A percentile compares a stretch with the other conserved stretches of the same genome.
Conservation (phyloP, 2,113 vertebrate species). For the Pycnonotus jocosus region DNA sequence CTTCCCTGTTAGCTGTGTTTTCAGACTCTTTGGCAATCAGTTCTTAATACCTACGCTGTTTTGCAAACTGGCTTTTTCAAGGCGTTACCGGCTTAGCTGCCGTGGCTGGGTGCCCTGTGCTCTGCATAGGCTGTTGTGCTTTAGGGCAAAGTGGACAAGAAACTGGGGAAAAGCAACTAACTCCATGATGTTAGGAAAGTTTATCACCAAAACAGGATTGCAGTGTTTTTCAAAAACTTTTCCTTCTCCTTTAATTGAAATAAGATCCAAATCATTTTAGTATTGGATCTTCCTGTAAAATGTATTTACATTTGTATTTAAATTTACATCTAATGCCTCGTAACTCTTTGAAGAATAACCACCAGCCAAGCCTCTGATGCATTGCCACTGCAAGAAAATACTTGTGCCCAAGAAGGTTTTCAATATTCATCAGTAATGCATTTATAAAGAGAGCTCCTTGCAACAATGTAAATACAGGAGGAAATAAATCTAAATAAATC, state of each 20-base stretch:
- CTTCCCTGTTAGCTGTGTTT: background rate
- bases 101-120: background rate
- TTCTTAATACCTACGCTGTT: background rate
- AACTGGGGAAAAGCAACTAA: background rate
- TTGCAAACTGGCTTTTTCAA: background rate
- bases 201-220: background rate
- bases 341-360: conserved; percentile 26
- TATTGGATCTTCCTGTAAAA: conserved; percentile 19
- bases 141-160: background rate
- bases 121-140: background rate
- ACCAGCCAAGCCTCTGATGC: background rate
- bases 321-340: background rate
- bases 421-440: conserved; percentile 31
- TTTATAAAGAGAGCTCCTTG: background rate
- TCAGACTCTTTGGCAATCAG: background rate
- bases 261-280: background rate
- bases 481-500: background rate
- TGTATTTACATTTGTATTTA: conserved; percentile 23
- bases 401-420: conserved; percentile 29
- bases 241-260: conserved; percentile 20
- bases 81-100: background rate
- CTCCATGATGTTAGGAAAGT: background rate
- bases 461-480: conserved; percentile 42
- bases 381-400: conserved; percentile 31
- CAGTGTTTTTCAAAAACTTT: background rate